A percentile compares a stretch with the other conserved stretches of the same genome.
phyloP scores from a whole-genome alignment of 1,140 invertebrate genomes.

The Drosophila varians region DNA sequence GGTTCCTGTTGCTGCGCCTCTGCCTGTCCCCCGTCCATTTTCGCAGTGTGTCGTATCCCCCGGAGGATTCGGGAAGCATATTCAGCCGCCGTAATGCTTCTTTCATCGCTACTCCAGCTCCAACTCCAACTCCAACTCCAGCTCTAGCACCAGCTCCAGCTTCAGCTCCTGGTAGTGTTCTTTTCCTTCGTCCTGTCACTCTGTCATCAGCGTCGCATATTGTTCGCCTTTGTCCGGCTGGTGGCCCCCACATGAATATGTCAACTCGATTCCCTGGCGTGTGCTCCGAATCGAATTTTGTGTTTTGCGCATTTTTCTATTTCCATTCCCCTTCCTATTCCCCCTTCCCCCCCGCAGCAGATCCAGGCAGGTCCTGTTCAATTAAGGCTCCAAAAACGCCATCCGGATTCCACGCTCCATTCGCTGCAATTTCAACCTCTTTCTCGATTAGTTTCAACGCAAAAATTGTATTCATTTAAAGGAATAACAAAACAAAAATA shows the following conservation, averaged over 20 bases:
- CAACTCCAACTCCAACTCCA: constrained; percentile 2
- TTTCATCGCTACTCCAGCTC: constrained; percentile 55
- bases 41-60: constrained; percentile 36
- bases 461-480: background rate
- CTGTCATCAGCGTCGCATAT: constrained; percentile 53
- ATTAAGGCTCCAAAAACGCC: constrained; percentile 23
- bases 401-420: background rate
- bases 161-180: constrained; percentile 6
- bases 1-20: background rate
- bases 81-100: constrained; percentile 62
- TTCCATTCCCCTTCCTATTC: constrained; percentile 12
- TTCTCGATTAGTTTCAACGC: background rate
- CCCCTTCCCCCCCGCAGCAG: too few species aligned
- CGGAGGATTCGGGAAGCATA: constrained; percentile 56
- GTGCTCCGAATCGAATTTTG: constrained; percentile 15
- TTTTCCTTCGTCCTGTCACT: constrained; percentile 40
- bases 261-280: constrained; percentile 45
- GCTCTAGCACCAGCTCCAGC: background rate
- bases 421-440: background rate
- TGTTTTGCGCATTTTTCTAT: constrained; percentile 13
- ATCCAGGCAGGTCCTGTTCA: too few species aligned
- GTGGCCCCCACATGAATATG: constrained; percentile 39
- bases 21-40: background rate
- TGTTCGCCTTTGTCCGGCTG: constrained; percentile 46
- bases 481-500: background rate